Conservation (phyloP, 1,140 invertebrate genomes). For the Thalassaphorura encarpata region DNA sequence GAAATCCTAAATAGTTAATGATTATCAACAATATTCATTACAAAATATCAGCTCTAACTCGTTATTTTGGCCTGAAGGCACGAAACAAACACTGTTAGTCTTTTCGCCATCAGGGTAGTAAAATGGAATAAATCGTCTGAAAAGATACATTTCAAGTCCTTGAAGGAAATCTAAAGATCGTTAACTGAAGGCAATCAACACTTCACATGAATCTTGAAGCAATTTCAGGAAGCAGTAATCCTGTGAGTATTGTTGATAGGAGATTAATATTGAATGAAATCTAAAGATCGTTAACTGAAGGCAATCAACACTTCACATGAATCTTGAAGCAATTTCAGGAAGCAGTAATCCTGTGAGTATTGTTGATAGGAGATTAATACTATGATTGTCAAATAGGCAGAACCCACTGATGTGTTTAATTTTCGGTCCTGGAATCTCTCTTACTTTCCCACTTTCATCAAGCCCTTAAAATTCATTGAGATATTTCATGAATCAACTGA, state of each 20-base stretch:
- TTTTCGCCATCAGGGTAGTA: too few relatives aligned
- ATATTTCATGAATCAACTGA: neutral
- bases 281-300: too few relatives aligned
- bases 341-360: conserved; percentile 61
- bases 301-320: neutral
- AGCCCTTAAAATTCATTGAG: conserved; percentile 48
- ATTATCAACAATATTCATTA: too few relatives aligned
- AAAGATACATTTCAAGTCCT: too few relatives aligned
- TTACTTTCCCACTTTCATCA: conserved; percentile 55
- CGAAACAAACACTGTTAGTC: too few relatives aligned
- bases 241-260: conserved; percentile 64
- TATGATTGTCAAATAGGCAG: conserved; percentile 76
- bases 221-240: conserved; percentile 58
- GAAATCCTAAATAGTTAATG: too few relatives aligned
- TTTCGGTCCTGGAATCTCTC: conserved; percentile 57
- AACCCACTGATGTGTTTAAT: conserved; percentile 67
- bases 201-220: conserved; percentile 43
- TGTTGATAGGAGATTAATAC: conserved; percentile 75
- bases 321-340: conserved; percentile 54
- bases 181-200: too few relatives aligned
- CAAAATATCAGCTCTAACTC: too few relatives aligned
- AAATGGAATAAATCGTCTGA: too few relatives aligned
- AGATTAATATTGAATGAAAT: conserved; percentile 82
- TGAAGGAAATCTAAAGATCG: too few relatives aligned
- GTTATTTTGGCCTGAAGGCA: too few relatives aligned